phyloP scores from a whole-genome alignment of 1,140 invertebrate species.

The Lasioglossum albipes region DNA sequence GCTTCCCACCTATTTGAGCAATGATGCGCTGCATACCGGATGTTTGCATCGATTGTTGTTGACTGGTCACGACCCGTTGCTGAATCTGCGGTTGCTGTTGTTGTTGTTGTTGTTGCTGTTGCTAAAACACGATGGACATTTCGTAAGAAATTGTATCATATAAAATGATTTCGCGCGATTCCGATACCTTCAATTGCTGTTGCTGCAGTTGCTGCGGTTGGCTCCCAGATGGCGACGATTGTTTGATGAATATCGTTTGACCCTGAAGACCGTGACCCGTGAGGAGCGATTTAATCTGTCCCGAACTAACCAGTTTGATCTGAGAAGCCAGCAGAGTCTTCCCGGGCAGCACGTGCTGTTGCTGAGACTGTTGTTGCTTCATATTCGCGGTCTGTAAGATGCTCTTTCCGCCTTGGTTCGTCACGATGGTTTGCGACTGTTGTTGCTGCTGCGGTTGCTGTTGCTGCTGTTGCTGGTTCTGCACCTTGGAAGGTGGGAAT shows the following conservation, averaged over 20 bases:
- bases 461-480: slow-evolving; percentile 69
- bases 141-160: not conserved
- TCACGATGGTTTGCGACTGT: slow-evolving; percentile 67
- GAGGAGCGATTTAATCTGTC: slow-evolving; percentile 77
- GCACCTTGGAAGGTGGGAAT: slow-evolving; percentile 71
- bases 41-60: slow-evolving; percentile 66
- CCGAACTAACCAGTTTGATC: slow-evolving; percentile 77
- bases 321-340: slow-evolving; percentile 77
- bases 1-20: slow-evolving; percentile 79
- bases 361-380: slow-evolving; percentile 71
- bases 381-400: slow-evolving; percentile 76
- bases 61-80: slow-evolving; percentile 58
- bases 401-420: slow-evolving; percentile 76
- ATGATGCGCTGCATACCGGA: slow-evolving; percentile 78
- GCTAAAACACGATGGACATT: slow-evolving; percentile 21
- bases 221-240: slow-evolving; percentile 71
- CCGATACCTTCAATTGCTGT: slow-evolving; percentile 70
- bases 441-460: slow-evolving; percentile 62
- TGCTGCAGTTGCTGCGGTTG: slow-evolving; percentile 72
- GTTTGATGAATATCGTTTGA: slow-evolving; percentile 79
- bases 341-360: slow-evolving; percentile 75
- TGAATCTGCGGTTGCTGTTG: slow-evolving; percentile 66
- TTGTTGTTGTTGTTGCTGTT: slow-evolving; percentile 51
- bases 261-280: slow-evolving; percentile 77
- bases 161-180: not conserved